These are phyloP conservation scores for Turdus rufiventris DNA, from an alignment of 2,113 vertebrate species.

Conservation along the genomic window DNA sequence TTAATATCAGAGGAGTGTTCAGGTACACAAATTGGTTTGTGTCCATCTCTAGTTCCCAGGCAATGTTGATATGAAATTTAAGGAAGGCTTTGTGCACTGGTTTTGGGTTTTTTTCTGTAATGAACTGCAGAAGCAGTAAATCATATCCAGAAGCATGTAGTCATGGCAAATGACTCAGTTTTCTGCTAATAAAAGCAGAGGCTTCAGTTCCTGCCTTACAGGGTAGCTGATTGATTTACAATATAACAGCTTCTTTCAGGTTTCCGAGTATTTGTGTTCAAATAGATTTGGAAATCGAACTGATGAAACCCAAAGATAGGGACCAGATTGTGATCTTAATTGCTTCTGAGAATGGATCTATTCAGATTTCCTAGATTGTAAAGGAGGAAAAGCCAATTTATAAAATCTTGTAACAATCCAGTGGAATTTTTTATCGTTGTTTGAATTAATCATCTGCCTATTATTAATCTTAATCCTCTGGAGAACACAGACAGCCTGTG, in stretches of 20 bases:
- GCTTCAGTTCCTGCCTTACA: constrained; percentile 44
- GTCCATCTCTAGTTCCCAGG: neutral
- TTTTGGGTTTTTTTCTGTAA: neutral
- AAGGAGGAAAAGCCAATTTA: constrained; percentile 32
- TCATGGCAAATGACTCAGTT: constrained; percentile 43
- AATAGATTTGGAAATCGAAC: constrained; percentile 34
- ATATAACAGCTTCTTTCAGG: constrained; percentile 31
- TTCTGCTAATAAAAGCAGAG: constrained; percentile 45
- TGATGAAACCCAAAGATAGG: constrained; percentile 24
- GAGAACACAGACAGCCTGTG: constrained; percentile 3
- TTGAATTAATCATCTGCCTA: constrained; percentile 44
- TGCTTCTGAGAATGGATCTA: constrained; percentile 34
- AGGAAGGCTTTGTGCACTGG: neutral
- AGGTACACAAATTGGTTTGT: neutral
- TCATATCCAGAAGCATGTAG: constrained; percentile 20
- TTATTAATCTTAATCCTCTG: constrained; percentile 11
- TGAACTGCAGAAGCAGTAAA: constrained; percentile 11
- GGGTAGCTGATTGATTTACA: constrained; percentile 53
- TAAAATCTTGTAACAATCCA: constrained; percentile 8
- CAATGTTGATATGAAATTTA: neutral
- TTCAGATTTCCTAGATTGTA: constrained; percentile 3
- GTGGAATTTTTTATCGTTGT: neutral
- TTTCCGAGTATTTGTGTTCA: constrained; percentile 38
- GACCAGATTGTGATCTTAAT: constrained; percentile 40
- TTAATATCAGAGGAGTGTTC: neutral